These are phyloP conservation scores for Urocyon cinereoargenteus DNA, from an alignment of 2,797 vertebrate genomes.

Conservation along the genomic window DNA sequence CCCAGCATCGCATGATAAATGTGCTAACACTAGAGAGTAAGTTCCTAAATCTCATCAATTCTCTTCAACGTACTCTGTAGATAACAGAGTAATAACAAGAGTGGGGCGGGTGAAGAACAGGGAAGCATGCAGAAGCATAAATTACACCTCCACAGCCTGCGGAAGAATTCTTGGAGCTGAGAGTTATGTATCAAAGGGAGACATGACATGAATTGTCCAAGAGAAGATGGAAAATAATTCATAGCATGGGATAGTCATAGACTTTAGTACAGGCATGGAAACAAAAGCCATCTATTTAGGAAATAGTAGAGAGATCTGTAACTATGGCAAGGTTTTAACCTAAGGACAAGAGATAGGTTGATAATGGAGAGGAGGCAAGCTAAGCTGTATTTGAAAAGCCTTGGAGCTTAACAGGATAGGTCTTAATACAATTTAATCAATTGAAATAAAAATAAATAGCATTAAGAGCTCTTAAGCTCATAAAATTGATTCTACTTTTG, in stretches of 20 bases:
- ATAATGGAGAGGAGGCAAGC: background rate
- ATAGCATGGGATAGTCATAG: background rate
- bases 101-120: background rate
- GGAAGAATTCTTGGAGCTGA: background rate
- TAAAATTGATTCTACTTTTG: background rate
- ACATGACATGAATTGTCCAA: background rate
- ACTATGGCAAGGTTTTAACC: background rate
- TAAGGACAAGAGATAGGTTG: background rate
- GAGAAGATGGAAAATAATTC: background rate
- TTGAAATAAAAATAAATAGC: background rate
- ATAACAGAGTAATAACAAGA: background rate
- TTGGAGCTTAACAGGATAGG: background rate
- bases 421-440: background rate
- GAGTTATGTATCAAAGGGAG: background rate
- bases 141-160: fast-evolving
- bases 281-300: background rate
- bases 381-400: background rate
- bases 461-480: background rate
- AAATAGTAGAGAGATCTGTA: background rate
- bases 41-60: background rate
- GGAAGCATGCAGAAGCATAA: background rate
- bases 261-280: background rate
- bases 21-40: background rate
- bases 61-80: background rate
- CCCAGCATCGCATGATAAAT: background rate